Conservation (phyloP, 2,888 invertebrate species). For the Plagodis dolabraria region DNA sequence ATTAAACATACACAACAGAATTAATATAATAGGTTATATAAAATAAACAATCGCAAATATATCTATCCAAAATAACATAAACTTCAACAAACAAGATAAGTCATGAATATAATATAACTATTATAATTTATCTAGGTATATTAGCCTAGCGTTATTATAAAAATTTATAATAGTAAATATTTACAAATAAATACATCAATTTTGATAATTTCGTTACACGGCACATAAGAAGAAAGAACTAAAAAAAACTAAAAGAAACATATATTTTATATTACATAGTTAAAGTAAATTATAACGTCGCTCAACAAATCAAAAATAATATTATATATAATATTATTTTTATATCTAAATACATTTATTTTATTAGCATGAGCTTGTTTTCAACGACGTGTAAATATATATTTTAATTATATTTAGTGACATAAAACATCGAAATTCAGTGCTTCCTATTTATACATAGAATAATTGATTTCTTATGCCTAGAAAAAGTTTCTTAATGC, state of each 20-base stretch:
- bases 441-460: slow-evolving; percentile 51
- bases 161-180: too few relatives aligned
- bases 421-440: slow-evolving; percentile 82
- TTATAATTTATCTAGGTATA: slow-evolving; percentile 11
- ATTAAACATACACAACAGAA: slow-evolving; percentile 31
- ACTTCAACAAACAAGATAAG: slow-evolving; percentile 3
- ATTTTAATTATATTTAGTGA: slow-evolving; percentile 69
- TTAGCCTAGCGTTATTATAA: too few relatives aligned
- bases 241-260: background rate
- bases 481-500: slow-evolving; percentile 9
- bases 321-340: slow-evolving; percentile 2
- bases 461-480: slow-evolving; percentile 35
- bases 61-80: slow-evolving; percentile 13
- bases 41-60: slow-evolving; percentile 22
- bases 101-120: slow-evolving; percentile 9
- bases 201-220: too few relatives aligned
- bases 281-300: background rate
- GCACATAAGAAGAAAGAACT: background rate
- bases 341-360: slow-evolving; percentile 38
- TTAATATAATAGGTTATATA: slow-evolving; percentile 27
- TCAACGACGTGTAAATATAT: slow-evolving; percentile 76
- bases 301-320: background rate
- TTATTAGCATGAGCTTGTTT: slow-evolving; percentile 47
- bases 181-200: too few relatives aligned
- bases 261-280: background rate